Conservation (phyloP, 2,797 vertebrate species). For the Phataginus tricuspis region DNA sequence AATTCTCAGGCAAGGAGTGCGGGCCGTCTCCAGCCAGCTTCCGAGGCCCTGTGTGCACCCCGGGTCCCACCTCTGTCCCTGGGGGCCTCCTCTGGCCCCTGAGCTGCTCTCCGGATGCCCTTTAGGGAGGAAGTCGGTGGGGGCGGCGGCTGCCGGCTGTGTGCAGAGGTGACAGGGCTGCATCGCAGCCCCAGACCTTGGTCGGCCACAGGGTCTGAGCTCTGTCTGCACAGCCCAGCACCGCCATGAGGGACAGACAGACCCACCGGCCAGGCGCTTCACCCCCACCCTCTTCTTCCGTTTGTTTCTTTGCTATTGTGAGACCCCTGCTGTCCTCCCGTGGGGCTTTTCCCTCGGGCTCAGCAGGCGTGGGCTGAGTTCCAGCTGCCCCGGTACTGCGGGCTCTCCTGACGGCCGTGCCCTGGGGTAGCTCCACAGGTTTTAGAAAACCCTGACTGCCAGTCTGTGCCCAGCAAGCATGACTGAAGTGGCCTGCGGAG, state of each 20-base stretch:
- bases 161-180: not conserved
- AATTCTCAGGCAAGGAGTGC: not conserved
- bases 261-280: fast-evolving
- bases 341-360: fast-evolving
- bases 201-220: not conserved
- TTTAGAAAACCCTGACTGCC: no score
- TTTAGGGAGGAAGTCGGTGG: not conserved
- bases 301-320: not conserved
- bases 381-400: not conserved
- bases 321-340: fast-evolving
- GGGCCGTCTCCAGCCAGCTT: fast-evolving
- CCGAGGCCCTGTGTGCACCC: fast-evolving
- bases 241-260: fast-evolving
- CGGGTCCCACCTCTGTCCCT: not conserved
- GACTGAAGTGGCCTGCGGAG: not conserved
- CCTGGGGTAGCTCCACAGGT: not conserved
- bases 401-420: no score
- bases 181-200: not conserved
- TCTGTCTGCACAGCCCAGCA: not conserved
- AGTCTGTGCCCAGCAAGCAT: fast-evolving
- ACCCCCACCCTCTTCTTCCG: fast-evolving
- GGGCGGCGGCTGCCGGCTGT: not conserved
- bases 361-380: not conserved
- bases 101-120: not conserved
- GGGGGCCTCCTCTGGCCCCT: fast-evolving